Evolutionary conservation across 2,888 invertebrate genomes (phyloP).

Genomic region (Diarsia brunnea): DNA sequence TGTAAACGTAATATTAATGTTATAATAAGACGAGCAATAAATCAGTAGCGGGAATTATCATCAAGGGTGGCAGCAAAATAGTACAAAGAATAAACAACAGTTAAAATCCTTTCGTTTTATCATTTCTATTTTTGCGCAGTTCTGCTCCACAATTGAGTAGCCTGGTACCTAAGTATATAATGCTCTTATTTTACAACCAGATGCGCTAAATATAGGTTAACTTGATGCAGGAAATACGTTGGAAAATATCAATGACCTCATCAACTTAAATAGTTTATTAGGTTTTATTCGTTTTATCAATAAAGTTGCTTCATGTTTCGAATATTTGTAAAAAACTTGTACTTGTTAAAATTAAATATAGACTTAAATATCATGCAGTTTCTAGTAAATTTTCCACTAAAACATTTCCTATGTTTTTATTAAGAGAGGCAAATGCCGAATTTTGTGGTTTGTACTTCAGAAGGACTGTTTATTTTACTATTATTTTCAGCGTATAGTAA

Average conservation of each 20-base stretch:
- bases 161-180: neutral
- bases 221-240: constrained; percentile 12
- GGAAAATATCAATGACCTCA: constrained; percentile 10
- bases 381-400: neutral
- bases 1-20: neutral
- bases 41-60: neutral
- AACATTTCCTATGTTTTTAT: neutral
- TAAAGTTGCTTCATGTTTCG: constrained; percentile 1
- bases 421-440: neutral
- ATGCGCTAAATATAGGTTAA: constrained; percentile 3
- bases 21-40: neutral
- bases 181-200: constrained; percentile 3
- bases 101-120: neutral
- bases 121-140: neutral
- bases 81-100: neutral
- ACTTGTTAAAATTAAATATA: neutral
- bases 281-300: constrained; percentile 2
- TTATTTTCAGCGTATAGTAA: neutral
- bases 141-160: neutral
- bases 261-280: neutral
- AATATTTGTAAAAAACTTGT: neutral
- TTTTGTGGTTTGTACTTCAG: neutral
- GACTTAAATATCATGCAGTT: neutral
- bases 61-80: neutral
- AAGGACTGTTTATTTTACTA: neutral